These are phyloP conservation scores for Platichthys stellatus DNA, from an alignment of 2,113 vertebrate genomes.

Conservation along the genomic window DNA sequence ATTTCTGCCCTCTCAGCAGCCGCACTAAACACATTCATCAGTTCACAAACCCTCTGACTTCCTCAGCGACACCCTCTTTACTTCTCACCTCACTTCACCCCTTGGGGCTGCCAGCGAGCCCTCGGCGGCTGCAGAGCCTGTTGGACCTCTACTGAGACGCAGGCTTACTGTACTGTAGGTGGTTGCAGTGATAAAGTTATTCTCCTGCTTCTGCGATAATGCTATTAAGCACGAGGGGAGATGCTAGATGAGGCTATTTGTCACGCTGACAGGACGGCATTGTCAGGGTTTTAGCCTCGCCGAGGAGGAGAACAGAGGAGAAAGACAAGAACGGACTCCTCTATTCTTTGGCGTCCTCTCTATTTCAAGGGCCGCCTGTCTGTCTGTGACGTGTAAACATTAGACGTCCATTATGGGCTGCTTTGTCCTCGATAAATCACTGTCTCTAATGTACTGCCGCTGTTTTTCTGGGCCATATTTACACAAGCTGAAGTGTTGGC, in stretches of 20 bases:
- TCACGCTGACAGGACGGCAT: slow-evolving; percentile 79
- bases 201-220: slow-evolving; percentile 73
- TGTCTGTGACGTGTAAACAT: slow-evolving; percentile 73
- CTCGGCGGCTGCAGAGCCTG: slow-evolving; percentile 21
- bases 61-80: slow-evolving; percentile 23
- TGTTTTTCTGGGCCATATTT: slow-evolving; percentile 49
- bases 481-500: slow-evolving; percentile 20
- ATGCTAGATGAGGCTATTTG: slow-evolving; percentile 79
- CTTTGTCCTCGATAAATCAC: slow-evolving; percentile 78
- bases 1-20: slow-evolving; percentile 58
- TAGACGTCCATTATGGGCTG: slow-evolving; percentile 74
- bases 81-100: slow-evolving; percentile 50
- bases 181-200: slow-evolving; percentile 76
- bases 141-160: slow-evolving; percentile 40
- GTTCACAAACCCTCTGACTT: slow-evolving; percentile 58
- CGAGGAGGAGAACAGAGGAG: slow-evolving; percentile 64
- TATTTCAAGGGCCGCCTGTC: slow-evolving; percentile 68
- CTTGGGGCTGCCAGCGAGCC: slow-evolving; percentile 19
- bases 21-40: slow-evolving; percentile 67
- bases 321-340: slow-evolving; percentile 65
- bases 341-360: slow-evolving; percentile 68
- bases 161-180: slow-evolving; percentile 56
- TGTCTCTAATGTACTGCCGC: slow-evolving; percentile 56
- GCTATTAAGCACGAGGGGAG: slow-evolving; percentile 77
- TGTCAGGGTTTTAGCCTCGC: slow-evolving; percentile 77